A percentile compares a stretch with the other conserved stretches of the same genome.
Conservation (phyloP, 37 sponge, comb jelly and placozoan species). For the Hormiphora californensis region DNA sequence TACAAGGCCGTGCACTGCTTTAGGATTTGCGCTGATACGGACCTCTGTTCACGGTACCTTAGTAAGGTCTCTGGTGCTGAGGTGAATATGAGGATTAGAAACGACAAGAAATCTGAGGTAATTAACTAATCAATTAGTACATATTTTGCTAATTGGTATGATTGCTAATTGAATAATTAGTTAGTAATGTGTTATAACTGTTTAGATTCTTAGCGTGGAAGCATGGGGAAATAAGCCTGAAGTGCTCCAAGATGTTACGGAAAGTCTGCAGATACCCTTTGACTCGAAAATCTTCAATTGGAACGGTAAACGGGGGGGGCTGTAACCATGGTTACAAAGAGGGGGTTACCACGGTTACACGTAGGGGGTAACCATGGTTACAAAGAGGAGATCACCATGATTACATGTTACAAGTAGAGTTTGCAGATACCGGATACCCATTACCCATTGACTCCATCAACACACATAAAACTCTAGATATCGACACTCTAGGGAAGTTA, state of each 20-base stretch:
- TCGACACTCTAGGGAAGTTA: not conserved
- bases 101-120: not conserved
- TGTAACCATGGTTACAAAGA: no score
- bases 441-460: not conserved
- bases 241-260: not conserved
- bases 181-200: no score
- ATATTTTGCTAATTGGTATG: not conserved
- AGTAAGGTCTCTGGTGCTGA: not conserved
- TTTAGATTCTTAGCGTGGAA: not conserved
- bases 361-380: no score
- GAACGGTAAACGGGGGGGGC: no score
- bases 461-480: not conserved
- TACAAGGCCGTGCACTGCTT: not conserved
- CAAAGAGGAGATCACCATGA: no score
- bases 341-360: no score
- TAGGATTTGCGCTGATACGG: not conserved
- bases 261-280: not conserved
- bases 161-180: no score
- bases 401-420: no score
- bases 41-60: slow-evolving; percentile 2
- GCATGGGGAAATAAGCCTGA: slow-evolving; percentile 10
- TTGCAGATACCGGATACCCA: no score
- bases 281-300: no score
- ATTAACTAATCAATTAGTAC: not conserved
- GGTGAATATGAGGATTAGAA: not conserved